These are phyloP conservation scores for Medauroidea extradentata DNA, from an alignment of 1,140 invertebrate species.

Conservation along the genomic window DNA sequence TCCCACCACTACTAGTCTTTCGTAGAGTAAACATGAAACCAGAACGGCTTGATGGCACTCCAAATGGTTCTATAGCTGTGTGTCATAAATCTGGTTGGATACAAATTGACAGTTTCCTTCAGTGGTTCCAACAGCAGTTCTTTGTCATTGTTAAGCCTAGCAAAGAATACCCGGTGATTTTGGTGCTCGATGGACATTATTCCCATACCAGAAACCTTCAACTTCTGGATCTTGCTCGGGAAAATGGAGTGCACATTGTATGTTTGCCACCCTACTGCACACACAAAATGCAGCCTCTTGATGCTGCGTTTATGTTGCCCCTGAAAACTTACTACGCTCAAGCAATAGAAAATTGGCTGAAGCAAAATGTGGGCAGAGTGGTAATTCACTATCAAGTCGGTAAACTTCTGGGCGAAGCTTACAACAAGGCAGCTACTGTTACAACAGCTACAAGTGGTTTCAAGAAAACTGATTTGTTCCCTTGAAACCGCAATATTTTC, in stretches of 20 bases:
- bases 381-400: slow-evolving; percentile 31
- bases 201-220: slow-evolving; percentile 40
- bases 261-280: too few species aligned
- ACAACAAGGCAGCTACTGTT: slow-evolving; percentile 34
- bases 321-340: slow-evolving; percentile 25
- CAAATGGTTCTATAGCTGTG: too few species aligned
- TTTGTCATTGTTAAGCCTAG: too few species aligned
- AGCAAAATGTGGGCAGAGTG: not conserved
- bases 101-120: too few species aligned
- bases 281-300: too few species aligned
- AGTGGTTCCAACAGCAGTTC: too few species aligned
- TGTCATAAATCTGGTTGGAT: too few species aligned
- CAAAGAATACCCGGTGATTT: too few species aligned
- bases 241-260: slow-evolving; percentile 37
- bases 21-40: too few species aligned
- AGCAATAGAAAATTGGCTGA: slow-evolving; percentile 18
- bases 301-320: slow-evolving; percentile 40
- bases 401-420: too few species aligned
- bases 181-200: slow-evolving; percentile 41
- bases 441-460: slow-evolving; percentile 39
- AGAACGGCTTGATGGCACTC: too few species aligned
- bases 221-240: slow-evolving; percentile 31
- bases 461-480: slow-evolving; percentile 38
- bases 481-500: slow-evolving; percentile 37
- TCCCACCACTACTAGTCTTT: too few species aligned